These are phyloP conservation scores for Clunio marinus DNA, from an alignment of 2,888 invertebrate species.

Conservation along the genomic window DNA sequence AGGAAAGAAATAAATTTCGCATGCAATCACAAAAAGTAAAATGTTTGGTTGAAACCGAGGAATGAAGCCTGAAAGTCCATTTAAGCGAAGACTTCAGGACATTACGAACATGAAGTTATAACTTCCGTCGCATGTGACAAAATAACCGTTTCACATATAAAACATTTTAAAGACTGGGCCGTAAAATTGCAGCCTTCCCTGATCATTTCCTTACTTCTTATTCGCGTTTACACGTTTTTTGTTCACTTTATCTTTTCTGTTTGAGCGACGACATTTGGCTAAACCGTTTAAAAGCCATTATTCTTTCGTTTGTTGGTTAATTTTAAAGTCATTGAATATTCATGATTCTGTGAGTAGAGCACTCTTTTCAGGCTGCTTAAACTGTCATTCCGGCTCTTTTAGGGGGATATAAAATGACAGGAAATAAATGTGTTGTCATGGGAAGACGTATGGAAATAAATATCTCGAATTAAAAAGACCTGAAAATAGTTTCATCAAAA, in stretches of 20 bases:
- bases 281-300: slow-evolving; percentile 39
- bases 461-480: too few species aligned
- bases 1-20: slow-evolving; percentile 25
- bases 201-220: background rate
- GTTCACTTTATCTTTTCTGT: slow-evolving; percentile 9
- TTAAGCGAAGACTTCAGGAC: slow-evolving; percentile 19
- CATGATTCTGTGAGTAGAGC: slow-evolving; percentile 29
- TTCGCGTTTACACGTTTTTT: slow-evolving; percentile 18
- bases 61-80: background rate
- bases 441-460: slow-evolving; percentile 18
- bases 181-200: slow-evolving; percentile 31
- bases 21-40: slow-evolving; percentile 18
- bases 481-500: too few species aligned
- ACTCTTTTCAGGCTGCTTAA: background rate
- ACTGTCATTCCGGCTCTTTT: slow-evolving; percentile 4
- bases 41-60: slow-evolving; percentile 9
- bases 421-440: slow-evolving; percentile 31
- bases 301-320: slow-evolving; percentile 29
- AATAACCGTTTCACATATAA: slow-evolving; percentile 28
- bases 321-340: slow-evolving; percentile 39
- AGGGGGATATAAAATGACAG: slow-evolving; percentile 29
- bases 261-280: slow-evolving; percentile 38
- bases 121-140: slow-evolving; percentile 38
- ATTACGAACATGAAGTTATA: slow-evolving; percentile 28
- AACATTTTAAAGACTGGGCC: slow-evolving; percentile 3